Base-by-base conservation (phyloP, 2,888 invertebrate genomes). In the Drosophila borealis region DNA sequence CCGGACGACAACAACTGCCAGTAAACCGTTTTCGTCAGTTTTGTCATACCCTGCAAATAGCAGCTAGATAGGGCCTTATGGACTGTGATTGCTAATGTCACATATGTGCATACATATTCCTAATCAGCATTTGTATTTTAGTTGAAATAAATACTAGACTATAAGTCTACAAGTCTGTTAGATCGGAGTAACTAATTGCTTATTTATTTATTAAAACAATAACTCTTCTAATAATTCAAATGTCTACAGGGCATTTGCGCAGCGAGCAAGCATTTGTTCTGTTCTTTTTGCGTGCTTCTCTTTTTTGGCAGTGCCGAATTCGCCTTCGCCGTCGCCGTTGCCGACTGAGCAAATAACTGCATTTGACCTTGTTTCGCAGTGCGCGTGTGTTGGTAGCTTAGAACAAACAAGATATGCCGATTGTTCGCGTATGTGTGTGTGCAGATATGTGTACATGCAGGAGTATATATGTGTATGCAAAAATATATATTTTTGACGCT, bases 341-440 rank as follows among this genome's bases (percentile, higher is more conserved):
- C 19, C 53, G 80, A 66, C 66, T 80, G 62, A 69, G 67, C 78
- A 89, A 87, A 86, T 87, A 86, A 87, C 88, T 89, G 89, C 89
- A 87, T 85, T 87, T 87, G 86, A 89, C 86, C 86, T 87, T 87
- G 86, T 89, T 87, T 85, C 67, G 76, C 48, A 46, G 50, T 70
- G 73, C 57, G 57, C 68, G 25, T 71, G 88, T 84, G 63, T 89
- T 70, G 49, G 80, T 80, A 63, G 73, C 72, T 80, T 88, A 86
- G 87, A 86, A 84, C 80, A 83, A 88, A 82, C 83, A 88, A 88
- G 88, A 88, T 87, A 83, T 62, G 70, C 61, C 61, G 73, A 62
- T 49, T 46, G 50, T 49, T 42, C 49, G 11, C 33, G 50, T 34
- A 41, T 54, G n/a, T 44, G 14, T 34, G 19, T 37, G 5, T 14